A percentile compares a stretch with the other conserved stretches of the same genome.
Evolutionary conservation across 2,797 vertebrate species (phyloP).

Genomic region (Tamandua tetradactyla): DNA sequence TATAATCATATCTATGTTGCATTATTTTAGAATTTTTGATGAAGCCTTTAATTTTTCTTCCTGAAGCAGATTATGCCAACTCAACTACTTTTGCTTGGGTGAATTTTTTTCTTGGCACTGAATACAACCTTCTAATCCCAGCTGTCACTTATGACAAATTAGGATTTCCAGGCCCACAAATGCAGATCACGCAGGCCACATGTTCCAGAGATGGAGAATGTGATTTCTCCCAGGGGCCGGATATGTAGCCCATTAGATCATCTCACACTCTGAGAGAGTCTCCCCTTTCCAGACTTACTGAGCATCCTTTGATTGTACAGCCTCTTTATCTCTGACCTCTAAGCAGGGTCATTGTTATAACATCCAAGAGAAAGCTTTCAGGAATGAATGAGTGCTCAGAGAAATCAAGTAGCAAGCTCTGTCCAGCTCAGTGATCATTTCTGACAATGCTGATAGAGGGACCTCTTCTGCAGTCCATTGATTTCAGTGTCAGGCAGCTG

Average conservation of each 20-base stretch:
- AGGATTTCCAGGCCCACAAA: slow-evolving; percentile 65
- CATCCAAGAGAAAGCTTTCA: slow-evolving; percentile 79
- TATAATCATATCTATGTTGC: not conserved
- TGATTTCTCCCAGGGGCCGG: slow-evolving; percentile 82
- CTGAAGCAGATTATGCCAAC: not conserved
- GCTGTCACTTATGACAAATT: slow-evolving; percentile 81
- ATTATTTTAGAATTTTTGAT: not conserved
- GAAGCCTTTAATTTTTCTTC: slow-evolving; percentile 4
- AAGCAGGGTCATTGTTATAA: slow-evolving; percentile 82
- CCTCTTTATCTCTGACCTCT: slow-evolving; percentile 80
- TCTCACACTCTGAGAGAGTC: slow-evolving; percentile 82
- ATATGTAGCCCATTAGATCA: slow-evolving; percentile 82
- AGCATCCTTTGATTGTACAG: slow-evolving; percentile 56
- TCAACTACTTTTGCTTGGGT: slow-evolving; percentile 32
- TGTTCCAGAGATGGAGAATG: slow-evolving; percentile 79
- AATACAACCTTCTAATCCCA: slow-evolving; percentile 76
- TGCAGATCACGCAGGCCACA: slow-evolving; percentile 82
- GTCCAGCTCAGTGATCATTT: slow-evolving; percentile 75
- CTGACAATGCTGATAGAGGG: slow-evolving; percentile 79
- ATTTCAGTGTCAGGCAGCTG: slow-evolving; percentile 85
- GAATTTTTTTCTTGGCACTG: slow-evolving; percentile 69
- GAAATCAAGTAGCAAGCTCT: slow-evolving; percentile 70
- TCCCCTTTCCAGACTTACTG: slow-evolving; percentile 65
- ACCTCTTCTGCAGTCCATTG: slow-evolving; percentile 80
- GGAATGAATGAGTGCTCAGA: slow-evolving; percentile 67